Base-by-base conservation (phyloP, 2,797 vertebrate genomes). In the Galaxias olidus region DNA sequence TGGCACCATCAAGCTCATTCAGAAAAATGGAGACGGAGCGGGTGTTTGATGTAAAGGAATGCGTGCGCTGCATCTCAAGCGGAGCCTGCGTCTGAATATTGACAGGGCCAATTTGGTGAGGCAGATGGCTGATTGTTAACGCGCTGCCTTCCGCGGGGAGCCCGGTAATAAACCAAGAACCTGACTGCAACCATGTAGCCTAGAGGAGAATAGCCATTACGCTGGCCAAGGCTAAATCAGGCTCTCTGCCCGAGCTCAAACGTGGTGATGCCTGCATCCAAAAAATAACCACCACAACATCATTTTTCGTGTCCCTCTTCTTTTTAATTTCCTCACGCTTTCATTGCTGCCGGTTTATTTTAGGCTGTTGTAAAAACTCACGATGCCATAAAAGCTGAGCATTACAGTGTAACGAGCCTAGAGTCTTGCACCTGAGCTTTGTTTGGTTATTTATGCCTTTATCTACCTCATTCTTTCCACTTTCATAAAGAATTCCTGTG, bases 51-150 rank as follows among this genome's bases (percentile, higher is more conserved):
- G 90, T 92, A 87, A 90, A 89, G 85, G 86, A 93, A 90, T 90
- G 88, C 70, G 63, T 92, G 94, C 88, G 87, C 84, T 83, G 92
- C 91, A 94, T 96, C 73, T 84, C 90, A 94, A 94, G 80, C 88
- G 91, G 90, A 77, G 86, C 72, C 81, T 59, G 73, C 64, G 64
- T 76, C 88, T 92, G 85, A 86, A 81, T 89, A 84, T 84, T 86
- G 89, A 87, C 75, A 87, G 84, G 79, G 79, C 83, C 77, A 80
- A 72, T 88, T 80, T 86, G 77, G 84, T 74, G 55, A 82, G 85
- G 88, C 95, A 97, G 95, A 96, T 97, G 95, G 94, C 86, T 92
- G 75, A 89, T 72, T 85, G 90, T 94, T 95, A 94, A 92, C 93
- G 90, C 77, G 84, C 90, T 90, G 85, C 89, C 87, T 95, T 90